phyloP scores from a whole-genome alignment of 2,113 vertebrate genomes.

The Hepsetus odoe region DNA sequence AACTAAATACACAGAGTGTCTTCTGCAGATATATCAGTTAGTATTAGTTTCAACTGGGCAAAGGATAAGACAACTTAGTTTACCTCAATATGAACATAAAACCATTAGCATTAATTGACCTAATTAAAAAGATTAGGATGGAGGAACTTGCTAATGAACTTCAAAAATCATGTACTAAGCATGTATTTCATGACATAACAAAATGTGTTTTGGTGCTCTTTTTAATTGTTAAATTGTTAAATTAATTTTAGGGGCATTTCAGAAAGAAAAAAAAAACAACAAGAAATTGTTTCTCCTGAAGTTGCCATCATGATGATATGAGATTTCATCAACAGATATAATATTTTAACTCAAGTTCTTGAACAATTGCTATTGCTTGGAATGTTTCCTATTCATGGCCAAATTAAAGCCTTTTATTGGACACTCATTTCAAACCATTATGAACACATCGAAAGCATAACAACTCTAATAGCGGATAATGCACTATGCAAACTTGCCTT shows the following conservation, averaged over 20 bases:
- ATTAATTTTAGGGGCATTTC: no score
- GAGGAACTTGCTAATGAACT: slow-evolving; percentile 7
- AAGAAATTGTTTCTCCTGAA: no score
- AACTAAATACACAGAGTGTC: background rate
- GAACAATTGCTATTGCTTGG: background rate
- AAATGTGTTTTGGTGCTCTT: no score
- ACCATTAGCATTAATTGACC: slow-evolving; percentile 35
- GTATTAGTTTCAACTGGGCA: slow-evolving; percentile 30
- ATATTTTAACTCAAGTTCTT: background rate
- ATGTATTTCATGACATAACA: no score
- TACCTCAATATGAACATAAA: slow-evolving; percentile 28
- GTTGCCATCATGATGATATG: background rate
- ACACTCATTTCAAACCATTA: background rate
- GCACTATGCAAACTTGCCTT: background rate
- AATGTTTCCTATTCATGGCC: background rate
- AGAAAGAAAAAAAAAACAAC: no score
- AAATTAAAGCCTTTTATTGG: background rate
- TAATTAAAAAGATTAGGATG: slow-evolving; percentile 38
- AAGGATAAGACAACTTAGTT: slow-evolving; percentile 32
- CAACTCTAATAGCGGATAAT: background rate
- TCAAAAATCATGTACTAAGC: slow-evolving; percentile 27
- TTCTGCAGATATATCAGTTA: background rate
- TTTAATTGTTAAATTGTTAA: background rate
- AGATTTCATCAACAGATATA: background rate
- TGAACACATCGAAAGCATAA: background rate